These are phyloP conservation scores for Sepiola atlantica DNA, from an alignment of 2,888 invertebrate species.

Conservation along the genomic window DNA sequence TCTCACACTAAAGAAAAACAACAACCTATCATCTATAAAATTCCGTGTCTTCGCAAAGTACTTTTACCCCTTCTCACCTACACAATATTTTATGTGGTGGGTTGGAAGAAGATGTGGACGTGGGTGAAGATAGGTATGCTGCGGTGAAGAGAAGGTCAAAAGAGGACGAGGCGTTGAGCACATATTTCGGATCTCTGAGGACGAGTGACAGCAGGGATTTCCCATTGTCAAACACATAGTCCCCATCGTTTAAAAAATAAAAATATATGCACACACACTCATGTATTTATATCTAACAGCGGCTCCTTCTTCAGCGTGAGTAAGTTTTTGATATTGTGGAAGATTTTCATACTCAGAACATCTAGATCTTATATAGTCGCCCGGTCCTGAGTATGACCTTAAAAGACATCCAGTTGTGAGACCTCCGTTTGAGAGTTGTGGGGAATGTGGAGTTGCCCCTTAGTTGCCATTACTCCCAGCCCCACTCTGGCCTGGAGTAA, in stretches of 20 bases:
- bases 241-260: not conserved
- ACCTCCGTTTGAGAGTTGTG: no score
- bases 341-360: no score
- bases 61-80: not conserved
- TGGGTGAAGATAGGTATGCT: not conserved
- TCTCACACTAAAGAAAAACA: no score
- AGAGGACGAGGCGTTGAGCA: constrained; percentile 6
- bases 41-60: not conserved
- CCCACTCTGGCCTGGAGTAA: no score
- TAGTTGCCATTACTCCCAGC: no score
- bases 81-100: not conserved
- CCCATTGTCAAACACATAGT: not conserved
- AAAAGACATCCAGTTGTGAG: no score
- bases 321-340: no score
- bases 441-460: no score
- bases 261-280: not conserved
- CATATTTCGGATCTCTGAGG: not conserved
- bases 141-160: not conserved
- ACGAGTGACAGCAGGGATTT: not conserved
- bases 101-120: not conserved
- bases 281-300: no score
- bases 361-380: no score
- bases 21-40: not conserved
- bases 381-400: no score
- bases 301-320: no score